Evolutionary conservation across 2,113 vertebrate genomes (phyloP).

Genomic region (Heterotis niloticus): DNA sequence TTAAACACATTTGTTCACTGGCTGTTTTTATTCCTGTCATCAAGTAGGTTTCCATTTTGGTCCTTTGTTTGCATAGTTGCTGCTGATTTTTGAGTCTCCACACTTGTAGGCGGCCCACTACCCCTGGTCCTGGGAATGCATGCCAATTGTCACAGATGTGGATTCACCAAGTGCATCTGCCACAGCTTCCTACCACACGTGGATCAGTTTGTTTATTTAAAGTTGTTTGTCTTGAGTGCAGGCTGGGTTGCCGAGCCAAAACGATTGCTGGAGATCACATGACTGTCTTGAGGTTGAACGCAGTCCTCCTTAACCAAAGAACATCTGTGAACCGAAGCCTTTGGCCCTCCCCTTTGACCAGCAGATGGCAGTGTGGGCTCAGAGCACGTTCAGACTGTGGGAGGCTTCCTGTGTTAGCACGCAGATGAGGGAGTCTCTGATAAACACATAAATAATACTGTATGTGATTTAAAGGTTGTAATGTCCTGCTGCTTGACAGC

Average conservation of each 20-base stretch:
- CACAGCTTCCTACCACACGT: too few species aligned
- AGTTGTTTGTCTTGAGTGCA: too few species aligned
- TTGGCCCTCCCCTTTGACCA: neutral
- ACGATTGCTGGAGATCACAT: too few species aligned
- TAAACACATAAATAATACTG: slow-evolving; percentile 44
- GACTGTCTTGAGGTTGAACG: too few species aligned
- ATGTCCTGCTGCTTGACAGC: slow-evolving; percentile 37
- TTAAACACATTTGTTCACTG: neutral
- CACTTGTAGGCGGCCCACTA: too few species aligned
- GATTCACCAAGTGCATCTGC: too few species aligned
- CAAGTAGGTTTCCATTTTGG: neutral
- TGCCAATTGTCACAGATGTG: too few species aligned
- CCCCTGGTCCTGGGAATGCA: too few species aligned
- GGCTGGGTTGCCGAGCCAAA: too few species aligned
- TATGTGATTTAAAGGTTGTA: slow-evolving; percentile 42
- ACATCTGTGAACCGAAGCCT: neutral
- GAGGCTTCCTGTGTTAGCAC: neutral
- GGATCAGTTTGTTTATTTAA: too few species aligned
- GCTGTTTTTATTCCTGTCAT: neutral
- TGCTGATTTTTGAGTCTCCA: neutral
- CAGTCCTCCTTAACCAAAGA: neutral
- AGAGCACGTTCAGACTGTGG: neutral
- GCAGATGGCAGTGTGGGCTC: slow-evolving; percentile 42
- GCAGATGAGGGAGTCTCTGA: slow-evolving; percentile 27
- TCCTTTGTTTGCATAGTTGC: neutral